These are phyloP conservation scores for Siphamia tubifer DNA, from an alignment of 2,113 vertebrate species.

Conservation along the genomic window DNA sequence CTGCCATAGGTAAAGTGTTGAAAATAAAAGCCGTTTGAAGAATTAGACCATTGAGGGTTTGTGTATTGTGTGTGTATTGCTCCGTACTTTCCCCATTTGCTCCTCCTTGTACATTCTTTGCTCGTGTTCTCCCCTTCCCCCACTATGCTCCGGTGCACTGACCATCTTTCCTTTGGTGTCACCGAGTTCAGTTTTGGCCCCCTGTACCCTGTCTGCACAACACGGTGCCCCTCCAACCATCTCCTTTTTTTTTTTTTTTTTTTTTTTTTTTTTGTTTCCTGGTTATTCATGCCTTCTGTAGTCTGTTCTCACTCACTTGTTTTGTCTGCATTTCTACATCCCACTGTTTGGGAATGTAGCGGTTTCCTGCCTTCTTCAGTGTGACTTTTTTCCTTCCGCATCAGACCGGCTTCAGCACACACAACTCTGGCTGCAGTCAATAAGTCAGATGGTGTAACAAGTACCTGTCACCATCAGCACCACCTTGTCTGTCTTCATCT, in stretches of 20 bases:
- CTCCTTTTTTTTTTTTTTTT: background rate
- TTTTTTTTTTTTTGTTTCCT: background rate
- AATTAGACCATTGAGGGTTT: too few species aligned
- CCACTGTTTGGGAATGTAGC: background rate
- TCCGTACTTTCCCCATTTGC: background rate
- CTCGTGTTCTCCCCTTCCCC: background rate
- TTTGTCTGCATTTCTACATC: conserved; percentile 21
- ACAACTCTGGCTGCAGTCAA: conserved; percentile 12
- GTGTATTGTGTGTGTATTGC: too few species aligned
- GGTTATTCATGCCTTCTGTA: conserved; percentile 6
- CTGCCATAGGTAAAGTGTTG: background rate
- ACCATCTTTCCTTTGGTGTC: conserved; percentile 45
- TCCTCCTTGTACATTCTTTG: conserved; percentile 35
- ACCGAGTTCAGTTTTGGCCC: conserved; percentile 53
- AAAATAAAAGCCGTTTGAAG: conserved; percentile 16
- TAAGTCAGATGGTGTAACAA: conserved; percentile 29
- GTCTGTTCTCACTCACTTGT: conserved; percentile 11
- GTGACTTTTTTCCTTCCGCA: background rate
- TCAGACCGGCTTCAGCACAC: conserved; percentile 1
- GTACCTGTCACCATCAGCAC: conserved; percentile 29
- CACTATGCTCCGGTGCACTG: background rate
- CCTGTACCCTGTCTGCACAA: conserved; percentile 34
- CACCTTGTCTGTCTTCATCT: background rate
- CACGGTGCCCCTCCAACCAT: conserved; percentile 34
- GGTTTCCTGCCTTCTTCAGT: background rate